phyloP scores from a whole-genome alignment of 1,140 invertebrate species.

The Paraescarpia echinospica region DNA sequence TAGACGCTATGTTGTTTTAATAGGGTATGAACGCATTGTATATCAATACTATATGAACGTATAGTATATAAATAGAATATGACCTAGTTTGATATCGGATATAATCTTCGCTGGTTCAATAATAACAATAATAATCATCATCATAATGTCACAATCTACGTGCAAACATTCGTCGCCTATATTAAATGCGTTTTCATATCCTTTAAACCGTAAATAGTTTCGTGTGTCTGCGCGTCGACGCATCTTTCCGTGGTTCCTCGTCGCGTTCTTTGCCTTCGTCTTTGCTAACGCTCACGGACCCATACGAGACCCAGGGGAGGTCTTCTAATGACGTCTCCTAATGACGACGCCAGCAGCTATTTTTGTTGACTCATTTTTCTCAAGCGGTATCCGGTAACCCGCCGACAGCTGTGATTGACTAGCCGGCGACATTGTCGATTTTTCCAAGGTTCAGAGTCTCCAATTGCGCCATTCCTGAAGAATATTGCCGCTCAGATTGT shows the following conservation, averaged over 20 bases:
- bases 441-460: neutral
- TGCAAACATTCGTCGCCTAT: no score
- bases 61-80: no score
- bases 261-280: neutral
- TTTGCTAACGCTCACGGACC: neutral
- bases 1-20: neutral
- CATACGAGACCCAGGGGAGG: neutral
- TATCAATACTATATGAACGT: neutral
- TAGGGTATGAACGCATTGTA: neutral
- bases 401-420: neutral
- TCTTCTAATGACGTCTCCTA: neutral
- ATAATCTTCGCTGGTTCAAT: no score
- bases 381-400: neutral
- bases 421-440: neutral
- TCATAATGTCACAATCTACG: no score
- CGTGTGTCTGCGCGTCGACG: no score
- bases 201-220: neutral
- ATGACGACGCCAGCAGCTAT: neutral
- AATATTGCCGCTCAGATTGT: neutral
- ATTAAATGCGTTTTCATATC: neutral
- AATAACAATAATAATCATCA: no score
- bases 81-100: no score
- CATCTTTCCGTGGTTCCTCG: neutral
- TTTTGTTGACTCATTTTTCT: conserved; percentile 6
- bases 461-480: neutral